These are phyloP conservation scores for Caenorhabditis doughertyi DNA, from an alignment of 2,888 invertebrate genomes.

Conservation along the genomic window DNA sequence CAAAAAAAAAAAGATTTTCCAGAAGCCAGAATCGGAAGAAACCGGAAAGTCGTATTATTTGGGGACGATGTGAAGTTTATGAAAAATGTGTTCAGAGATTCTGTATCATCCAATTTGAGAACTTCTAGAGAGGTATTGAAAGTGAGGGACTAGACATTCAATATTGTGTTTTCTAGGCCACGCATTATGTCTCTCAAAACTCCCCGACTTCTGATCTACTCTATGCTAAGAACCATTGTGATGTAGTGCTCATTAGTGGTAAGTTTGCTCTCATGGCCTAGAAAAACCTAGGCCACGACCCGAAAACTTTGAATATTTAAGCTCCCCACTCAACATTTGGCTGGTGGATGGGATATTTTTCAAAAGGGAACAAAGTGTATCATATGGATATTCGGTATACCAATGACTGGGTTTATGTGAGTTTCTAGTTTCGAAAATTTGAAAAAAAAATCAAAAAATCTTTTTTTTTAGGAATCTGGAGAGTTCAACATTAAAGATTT, in stretches of 20 bases:
- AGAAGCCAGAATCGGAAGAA: background rate
- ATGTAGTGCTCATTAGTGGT: conserved; percentile 18
- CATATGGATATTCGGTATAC: conserved; percentile 7
- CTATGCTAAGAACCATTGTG: conserved; percentile 13
- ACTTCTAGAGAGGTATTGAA: background rate
- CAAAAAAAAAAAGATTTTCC: background rate
- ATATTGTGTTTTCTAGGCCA: background rate
- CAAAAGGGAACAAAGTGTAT: conserved; percentile 9
- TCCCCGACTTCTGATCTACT: conserved; percentile 1
- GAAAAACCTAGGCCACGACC: background rate
- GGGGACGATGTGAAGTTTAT: conserved; percentile 22
- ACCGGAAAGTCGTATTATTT: background rate
- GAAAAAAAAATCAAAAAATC: background rate
- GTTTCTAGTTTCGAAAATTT: background rate
- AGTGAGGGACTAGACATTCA: background rate
- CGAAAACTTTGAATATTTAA: too few relatives aligned
- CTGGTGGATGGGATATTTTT: conserved; percentile 34
- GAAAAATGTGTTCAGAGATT: background rate
- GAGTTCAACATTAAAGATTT: conserved; percentile 1
- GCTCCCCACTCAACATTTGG: conserved; percentile 26
- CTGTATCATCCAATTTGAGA: background rate
- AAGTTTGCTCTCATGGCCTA: background rate
- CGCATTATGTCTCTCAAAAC: background rate
- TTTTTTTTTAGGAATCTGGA: background rate
- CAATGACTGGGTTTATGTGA: conserved; percentile 20